These are phyloP conservation scores for Xylota segnis DNA, from an alignment of 2,888 invertebrate species.

Conservation along the genomic window DNA sequence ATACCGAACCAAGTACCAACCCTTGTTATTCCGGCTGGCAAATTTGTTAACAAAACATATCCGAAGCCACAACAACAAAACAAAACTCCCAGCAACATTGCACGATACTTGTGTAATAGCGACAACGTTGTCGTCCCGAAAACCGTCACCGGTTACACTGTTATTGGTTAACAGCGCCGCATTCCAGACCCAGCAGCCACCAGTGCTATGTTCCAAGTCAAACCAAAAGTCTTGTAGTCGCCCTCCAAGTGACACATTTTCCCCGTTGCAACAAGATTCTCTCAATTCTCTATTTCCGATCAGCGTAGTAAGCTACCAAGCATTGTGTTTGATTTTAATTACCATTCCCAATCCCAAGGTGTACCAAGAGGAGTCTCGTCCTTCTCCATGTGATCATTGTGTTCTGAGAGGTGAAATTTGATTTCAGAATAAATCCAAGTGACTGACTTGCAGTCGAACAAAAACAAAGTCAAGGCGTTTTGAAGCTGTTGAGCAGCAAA, in stretches of 20 bases:
- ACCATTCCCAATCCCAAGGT: slow-evolving; percentile 67
- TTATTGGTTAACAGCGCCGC: slow-evolving; percentile 43
- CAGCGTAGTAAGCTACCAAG: slow-evolving; percentile 49
- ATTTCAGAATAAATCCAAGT: slow-evolving; percentile 76
- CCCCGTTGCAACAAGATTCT: slow-evolving; percentile 74
- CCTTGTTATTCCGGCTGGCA: slow-evolving; percentile 62
- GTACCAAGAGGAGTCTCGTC: slow-evolving; percentile 25
- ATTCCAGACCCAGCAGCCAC: slow-evolving; percentile 33
- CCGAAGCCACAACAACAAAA: slow-evolving; percentile 16
- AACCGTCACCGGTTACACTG: slow-evolving; percentile 52
- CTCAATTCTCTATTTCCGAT: slow-evolving; percentile 77
- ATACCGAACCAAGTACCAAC: slow-evolving; percentile 35
- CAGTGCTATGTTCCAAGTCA: slow-evolving; percentile 64
- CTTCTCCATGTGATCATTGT: slow-evolving; percentile 58
- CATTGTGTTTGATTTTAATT: slow-evolving; percentile 74
- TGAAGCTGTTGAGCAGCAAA: slow-evolving; percentile 34
- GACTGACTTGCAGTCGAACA: slow-evolving; percentile 64
- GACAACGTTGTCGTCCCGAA: slow-evolving; percentile 44
- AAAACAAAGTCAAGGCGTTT: slow-evolving; percentile 63
- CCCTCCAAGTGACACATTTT: slow-evolving; percentile 77
- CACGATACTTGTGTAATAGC: slow-evolving; percentile 74
- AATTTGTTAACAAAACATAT: slow-evolving; percentile 69
- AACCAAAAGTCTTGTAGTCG: slow-evolving; percentile 74
- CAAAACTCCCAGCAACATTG: slow-evolving; percentile 60
- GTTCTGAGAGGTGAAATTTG: slow-evolving; percentile 72